Evolutionary conservation across 1,140 invertebrate genomes (phyloP), one percentile per base, ranked within the genome.

Genomic region (Caenorhabditis latens): DNA sequence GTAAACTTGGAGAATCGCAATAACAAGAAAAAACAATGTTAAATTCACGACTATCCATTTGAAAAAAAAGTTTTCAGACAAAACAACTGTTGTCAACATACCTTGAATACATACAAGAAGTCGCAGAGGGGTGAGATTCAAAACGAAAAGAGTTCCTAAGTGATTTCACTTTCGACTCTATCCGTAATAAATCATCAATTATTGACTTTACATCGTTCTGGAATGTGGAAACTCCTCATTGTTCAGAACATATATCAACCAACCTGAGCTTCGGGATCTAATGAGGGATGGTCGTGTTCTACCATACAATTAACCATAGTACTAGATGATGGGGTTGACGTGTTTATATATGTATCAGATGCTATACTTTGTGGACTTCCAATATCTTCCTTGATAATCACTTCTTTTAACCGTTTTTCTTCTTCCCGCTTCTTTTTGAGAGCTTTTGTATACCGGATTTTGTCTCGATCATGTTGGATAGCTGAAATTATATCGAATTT

Each of bases 391-490:
- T 86, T 86, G 21, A 86, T 71, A 6, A 71, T 42, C 14, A 21
- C 61, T 50, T 86, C 86, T 65, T 71, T 83, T 57, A 86, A 57
- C 75, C 82, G 43, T 55, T 83, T 84, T 57, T 87, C 65, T 50
- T 83, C 88, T 87, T 86, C 88, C 58, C 71, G 88, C 46, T 87
- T 71, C 32, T 86, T 87, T 40, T 86, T 88, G 21, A 88, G 85
- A 3, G 79, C 79, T 53, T 88, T 88, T 46, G 88, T 88, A 24
- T 88, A 88, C 40, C 88, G 79, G 50, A 88, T 88, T 67, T 88
- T 88, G 61, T 88, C 88, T 32, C 88, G 65, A 75, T 88, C 88
- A 84, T 88, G 88, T 82, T 88, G 88, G 46, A 88, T 88, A 2
- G 88, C 88, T 88, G 85, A 50, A 88, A 88, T 9, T 4, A 42